These are phyloP conservation scores for Catharus fuscescens DNA, from an alignment of 2,113 vertebrate species.

Conservation along the genomic window DNA sequence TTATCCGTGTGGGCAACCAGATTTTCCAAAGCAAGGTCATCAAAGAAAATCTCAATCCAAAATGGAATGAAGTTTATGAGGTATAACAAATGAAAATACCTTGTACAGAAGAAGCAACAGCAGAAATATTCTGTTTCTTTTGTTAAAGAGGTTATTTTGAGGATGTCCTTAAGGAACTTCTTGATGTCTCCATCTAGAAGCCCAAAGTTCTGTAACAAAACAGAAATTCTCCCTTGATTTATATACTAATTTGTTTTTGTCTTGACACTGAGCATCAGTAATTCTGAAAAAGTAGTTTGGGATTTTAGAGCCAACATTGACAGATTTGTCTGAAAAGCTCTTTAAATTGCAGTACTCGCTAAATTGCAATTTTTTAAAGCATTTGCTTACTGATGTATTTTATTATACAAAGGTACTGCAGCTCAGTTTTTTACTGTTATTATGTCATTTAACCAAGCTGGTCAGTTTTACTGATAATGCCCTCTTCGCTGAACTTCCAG, in stretches of 20 bases:
- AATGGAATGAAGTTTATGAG: constrained; percentile 97
- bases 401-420: background rate
- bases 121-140: background rate
- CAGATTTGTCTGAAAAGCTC: background rate
- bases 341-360: background rate
- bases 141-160: background rate
- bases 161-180: background rate
- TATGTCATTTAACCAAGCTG: background rate
- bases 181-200: background rate
- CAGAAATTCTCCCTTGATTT: background rate
- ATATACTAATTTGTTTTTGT: background rate
- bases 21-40: constrained; percentile 92
- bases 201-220: background rate
- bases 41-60: constrained; percentile 89
- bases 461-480: background rate
- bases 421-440: background rate
- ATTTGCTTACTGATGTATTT: background rate
- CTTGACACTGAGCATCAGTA: background rate
- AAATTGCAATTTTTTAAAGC: background rate
- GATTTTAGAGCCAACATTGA: background rate
- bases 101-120: background rate
- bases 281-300: background rate
- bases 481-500: constrained; percentile 67
- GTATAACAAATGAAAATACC: constrained; percentile 62
- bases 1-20: constrained; percentile 85